Conservation (phyloP, 2,113 vertebrate species). For the Lophius piscatorius region DNA sequence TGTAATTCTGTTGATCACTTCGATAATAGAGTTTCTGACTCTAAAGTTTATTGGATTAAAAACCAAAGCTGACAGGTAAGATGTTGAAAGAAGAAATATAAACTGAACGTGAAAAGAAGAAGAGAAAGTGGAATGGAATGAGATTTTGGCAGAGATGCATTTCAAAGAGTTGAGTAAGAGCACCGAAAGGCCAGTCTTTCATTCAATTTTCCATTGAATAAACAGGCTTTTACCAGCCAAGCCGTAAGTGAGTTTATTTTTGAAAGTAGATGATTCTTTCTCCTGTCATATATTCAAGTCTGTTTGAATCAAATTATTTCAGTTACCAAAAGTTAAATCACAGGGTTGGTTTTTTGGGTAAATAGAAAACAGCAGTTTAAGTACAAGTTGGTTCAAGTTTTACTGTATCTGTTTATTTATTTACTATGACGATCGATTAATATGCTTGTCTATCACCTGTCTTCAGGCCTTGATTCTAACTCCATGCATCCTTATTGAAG, state of each 20-base stretch:
- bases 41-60: no score
- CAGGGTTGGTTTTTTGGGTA: no score
- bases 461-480: background rate
- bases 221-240: slow-evolving; percentile 64
- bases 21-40: no score
- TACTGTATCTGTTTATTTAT: background rate
- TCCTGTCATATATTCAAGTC: slow-evolving; percentile 14
- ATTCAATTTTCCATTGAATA: slow-evolving; percentile 59
- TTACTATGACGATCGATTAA: background rate
- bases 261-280: slow-evolving; percentile 36
- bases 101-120: background rate
- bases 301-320: slow-evolving; percentile 21
- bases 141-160: slow-evolving; percentile 1
- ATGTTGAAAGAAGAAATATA: background rate
- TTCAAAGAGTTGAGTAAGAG: slow-evolving; percentile 22
- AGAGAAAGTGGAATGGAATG: slow-evolving; percentile 9
- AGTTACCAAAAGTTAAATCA: background rate
- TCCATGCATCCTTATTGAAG: background rate
- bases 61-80: background rate
- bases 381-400: no score
- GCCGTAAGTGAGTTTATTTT: slow-evolving; percentile 53
- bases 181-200: slow-evolving; percentile 44
- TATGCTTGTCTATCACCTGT: background rate
- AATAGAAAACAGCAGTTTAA: no score
- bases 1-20: no score